Percentiles rank a stretch among this genome's conserved stretches.
Evolutionary conservation across 2,113 vertebrate species (phyloP).

Genomic region (Bolborhynchus lineola): DNA sequence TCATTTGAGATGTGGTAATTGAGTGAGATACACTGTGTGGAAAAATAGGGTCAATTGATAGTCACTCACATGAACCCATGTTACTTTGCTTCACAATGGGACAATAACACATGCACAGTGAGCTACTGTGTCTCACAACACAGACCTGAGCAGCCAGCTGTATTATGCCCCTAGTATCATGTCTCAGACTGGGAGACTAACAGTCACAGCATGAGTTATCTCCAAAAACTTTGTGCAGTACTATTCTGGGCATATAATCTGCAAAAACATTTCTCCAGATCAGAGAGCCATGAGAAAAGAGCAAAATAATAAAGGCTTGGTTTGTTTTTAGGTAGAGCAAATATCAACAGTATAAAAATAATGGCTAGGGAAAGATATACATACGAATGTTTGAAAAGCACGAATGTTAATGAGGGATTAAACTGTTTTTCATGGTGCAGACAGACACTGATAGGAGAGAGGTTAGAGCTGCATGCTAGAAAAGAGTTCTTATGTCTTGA

Average conservation of each 20-base stretch:
- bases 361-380: neutral
- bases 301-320: neutral
- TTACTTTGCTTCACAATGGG: neutral
- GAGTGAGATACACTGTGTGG: fast-evolving
- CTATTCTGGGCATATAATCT: neutral
- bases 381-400: neutral
- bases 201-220: neutral
- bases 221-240: neutral
- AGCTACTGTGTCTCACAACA: neutral
- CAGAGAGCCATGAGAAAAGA: neutral
- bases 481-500: neutral
- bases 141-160: neutral
- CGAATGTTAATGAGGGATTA: neutral
- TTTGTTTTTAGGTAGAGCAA: conserved; percentile 3
- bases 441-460: neutral
- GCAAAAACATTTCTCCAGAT: neutral
- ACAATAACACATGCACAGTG: neutral
- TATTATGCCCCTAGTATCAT: neutral
- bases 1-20: neutral
- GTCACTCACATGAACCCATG: neutral
- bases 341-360: neutral
- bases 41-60: neutral
- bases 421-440: neutral
- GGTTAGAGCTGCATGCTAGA: neutral
- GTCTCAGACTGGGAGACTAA: neutral